Conservation (phyloP, 2,888 invertebrate genomes). For the Notodonta ziczac region DNA sequence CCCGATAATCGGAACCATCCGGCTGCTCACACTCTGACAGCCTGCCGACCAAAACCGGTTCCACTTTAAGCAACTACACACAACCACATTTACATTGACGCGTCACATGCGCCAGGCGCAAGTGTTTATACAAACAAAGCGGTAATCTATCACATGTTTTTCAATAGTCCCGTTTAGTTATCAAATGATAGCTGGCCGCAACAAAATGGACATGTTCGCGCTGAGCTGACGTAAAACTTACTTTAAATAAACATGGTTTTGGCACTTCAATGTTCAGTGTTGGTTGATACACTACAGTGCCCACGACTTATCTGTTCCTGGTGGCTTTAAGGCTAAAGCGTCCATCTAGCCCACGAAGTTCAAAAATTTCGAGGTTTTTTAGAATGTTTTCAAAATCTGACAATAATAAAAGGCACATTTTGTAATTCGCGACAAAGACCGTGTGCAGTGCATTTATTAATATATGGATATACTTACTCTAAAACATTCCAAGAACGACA, state of each 20-base stretch:
- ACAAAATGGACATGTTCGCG: not conserved
- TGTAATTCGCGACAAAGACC: too few relatives aligned
- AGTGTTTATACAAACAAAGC: constrained; percentile 10
- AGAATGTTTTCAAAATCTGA: too few relatives aligned
- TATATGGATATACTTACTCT: too few relatives aligned
- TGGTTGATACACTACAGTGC: too few relatives aligned
- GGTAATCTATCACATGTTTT: constrained; percentile 1
- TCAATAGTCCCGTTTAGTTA: not conserved
- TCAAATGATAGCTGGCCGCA: not conserved
- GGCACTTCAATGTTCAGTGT: too few relatives aligned
- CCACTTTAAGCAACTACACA: constrained; percentile 32
- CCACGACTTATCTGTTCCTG: not conserved
- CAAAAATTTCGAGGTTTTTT: too few relatives aligned
- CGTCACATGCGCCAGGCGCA: constrained; percentile 10
- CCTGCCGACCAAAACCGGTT: constrained; percentile 49
- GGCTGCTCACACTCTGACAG: constrained; percentile 43
- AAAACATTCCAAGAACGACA: too few relatives aligned
- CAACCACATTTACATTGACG: constrained; percentile 29
- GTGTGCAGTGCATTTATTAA: too few relatives aligned
- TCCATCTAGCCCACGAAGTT: too few relatives aligned
- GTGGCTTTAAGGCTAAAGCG: too few relatives aligned
- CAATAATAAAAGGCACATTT: too few relatives aligned
- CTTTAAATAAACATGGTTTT: not conserved
- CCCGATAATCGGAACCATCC: constrained; percentile 64
- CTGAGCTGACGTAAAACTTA: not conserved